Percentiles rank a stretch among this genome's conserved stretches.
Conservation (phyloP, 2,113 vertebrate species). For the Philantomba maxwellii region DNA sequence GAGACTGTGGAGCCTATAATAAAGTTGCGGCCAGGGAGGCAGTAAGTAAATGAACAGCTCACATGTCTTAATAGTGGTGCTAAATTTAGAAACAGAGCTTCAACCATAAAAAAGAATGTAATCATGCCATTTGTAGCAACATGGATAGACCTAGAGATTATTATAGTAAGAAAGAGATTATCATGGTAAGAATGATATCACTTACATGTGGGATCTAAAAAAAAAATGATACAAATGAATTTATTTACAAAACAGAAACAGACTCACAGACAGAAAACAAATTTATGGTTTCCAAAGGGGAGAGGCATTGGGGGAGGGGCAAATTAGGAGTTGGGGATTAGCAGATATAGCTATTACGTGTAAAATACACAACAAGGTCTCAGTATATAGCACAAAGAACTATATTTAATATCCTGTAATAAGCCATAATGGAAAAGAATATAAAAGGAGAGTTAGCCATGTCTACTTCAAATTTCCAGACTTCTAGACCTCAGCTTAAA, state of each 20-base stretch:
- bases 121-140: neutral
- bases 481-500: neutral
- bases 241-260: neutral
- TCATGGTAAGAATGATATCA: neutral
- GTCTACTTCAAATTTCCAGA: neutral
- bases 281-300: neutral
- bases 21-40: neutral
- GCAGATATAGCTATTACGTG: neutral
- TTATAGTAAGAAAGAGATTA: neutral
- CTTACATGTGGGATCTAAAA: neutral
- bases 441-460: neutral
- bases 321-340: neutral
- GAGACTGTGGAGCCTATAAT: rapidly evolving
- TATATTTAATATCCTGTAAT: neutral
- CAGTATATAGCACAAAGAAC: neutral
- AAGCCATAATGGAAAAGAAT: neutral
- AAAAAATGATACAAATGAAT: neutral
- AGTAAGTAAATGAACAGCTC: neutral
- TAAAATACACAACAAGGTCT: neutral
- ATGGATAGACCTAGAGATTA: neutral
- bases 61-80: neutral
- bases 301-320: neutral
- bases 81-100: neutral
- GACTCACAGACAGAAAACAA: neutral
- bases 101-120: neutral